These are phyloP conservation scores for Drosophila atripex DNA, from an alignment of 2,888 invertebrate species.

Conservation along the genomic window DNA sequence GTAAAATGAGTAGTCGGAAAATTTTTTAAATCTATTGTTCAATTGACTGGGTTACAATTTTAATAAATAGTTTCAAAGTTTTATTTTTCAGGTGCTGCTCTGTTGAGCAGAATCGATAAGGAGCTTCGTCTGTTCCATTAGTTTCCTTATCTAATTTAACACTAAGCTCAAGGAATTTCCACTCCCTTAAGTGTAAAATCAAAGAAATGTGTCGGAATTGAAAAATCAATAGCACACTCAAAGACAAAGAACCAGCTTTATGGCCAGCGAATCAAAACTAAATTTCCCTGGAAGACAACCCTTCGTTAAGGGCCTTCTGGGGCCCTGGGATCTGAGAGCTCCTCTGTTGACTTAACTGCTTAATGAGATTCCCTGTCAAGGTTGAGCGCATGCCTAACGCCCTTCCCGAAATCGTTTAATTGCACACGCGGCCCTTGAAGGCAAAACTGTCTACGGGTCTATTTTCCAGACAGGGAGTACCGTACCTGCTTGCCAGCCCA, in stretches of 20 bases:
- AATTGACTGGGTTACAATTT: not conserved
- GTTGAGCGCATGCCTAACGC: slow-evolving; percentile 71
- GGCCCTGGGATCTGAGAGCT: slow-evolving; percentile 10
- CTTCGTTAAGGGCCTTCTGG: slow-evolving; percentile 1
- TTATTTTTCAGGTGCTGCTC: not conserved
- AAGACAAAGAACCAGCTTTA: slow-evolving; percentile 48
- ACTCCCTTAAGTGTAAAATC: not conserved
- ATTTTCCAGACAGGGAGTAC: slow-evolving; percentile 3
- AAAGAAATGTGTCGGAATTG: slow-evolving; percentile 30
- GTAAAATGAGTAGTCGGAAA: not conserved
- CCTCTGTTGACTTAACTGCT: slow-evolving; percentile 63
- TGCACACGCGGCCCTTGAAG: slow-evolving; percentile 57
- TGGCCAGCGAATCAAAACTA: slow-evolving; percentile 63
- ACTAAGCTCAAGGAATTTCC: not conserved
- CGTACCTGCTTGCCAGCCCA: slow-evolving; percentile 29
- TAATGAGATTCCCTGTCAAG: slow-evolving; percentile 69
- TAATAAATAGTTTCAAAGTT: not conserved
- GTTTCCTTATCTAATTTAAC: slow-evolving; percentile 1
- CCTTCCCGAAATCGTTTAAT: slow-evolving; percentile 69
- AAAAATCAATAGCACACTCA: slow-evolving; percentile 68
- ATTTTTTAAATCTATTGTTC: not conserved
- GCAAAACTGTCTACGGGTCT: not conserved
- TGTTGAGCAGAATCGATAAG: not conserved
- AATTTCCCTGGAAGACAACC: slow-evolving; percentile 56
- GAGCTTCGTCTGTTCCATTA: not conserved